phyloP scores from a whole-genome alignment of 1,140 invertebrate genomes.

The Phocides pigmalion region DNA sequence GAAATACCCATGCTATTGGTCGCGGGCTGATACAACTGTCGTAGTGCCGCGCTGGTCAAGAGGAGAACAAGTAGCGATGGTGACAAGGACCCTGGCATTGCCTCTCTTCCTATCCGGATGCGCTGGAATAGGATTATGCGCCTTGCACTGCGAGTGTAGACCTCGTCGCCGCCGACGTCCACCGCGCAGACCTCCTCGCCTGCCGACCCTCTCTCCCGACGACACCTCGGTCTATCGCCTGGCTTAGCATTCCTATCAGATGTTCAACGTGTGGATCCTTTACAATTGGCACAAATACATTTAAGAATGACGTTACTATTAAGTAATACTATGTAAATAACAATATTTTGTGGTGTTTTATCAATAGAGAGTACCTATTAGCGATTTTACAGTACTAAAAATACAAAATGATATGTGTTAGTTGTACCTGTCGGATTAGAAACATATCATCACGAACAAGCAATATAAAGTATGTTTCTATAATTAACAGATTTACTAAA shows the following conservation, averaged over 20 bases:
- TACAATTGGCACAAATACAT: constrained; percentile 53
- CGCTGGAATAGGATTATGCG: constrained; percentile 92
- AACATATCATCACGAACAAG: constrained; percentile 27
- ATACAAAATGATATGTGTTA: constrained; percentile 6
- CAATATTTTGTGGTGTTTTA: constrained; percentile 38
- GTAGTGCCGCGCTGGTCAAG: constrained; percentile 92
- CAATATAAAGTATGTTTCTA: constrained; percentile 19
- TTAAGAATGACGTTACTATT: constrained; percentile 27
- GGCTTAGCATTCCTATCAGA: constrained; percentile 54
- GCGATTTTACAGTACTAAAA: constrained; percentile 5
- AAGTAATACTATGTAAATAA: constrained; percentile 39
- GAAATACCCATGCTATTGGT: constrained; percentile 93
- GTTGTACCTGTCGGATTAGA: constrained; percentile 21
- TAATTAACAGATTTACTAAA: constrained; percentile 22
- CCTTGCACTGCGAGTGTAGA: constrained; percentile 92
- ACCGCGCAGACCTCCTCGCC: constrained; percentile 67
- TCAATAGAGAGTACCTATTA: constrained; percentile 24
- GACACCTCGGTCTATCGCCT: constrained; percentile 75
- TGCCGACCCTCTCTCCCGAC: constrained; percentile 67
- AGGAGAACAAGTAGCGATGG: constrained; percentile 90
- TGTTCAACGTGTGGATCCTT: constrained; percentile 46
- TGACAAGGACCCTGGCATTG: constrained; percentile 91
- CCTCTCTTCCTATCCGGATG: constrained; percentile 92
- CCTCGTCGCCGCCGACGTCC: constrained; percentile 71
- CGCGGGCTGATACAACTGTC: constrained; percentile 90